Evolutionary conservation across 2,797 vertebrate genomes (phyloP), one percentile per base, ranked within the genome.

Genomic region (Remorina albescens): DNA sequence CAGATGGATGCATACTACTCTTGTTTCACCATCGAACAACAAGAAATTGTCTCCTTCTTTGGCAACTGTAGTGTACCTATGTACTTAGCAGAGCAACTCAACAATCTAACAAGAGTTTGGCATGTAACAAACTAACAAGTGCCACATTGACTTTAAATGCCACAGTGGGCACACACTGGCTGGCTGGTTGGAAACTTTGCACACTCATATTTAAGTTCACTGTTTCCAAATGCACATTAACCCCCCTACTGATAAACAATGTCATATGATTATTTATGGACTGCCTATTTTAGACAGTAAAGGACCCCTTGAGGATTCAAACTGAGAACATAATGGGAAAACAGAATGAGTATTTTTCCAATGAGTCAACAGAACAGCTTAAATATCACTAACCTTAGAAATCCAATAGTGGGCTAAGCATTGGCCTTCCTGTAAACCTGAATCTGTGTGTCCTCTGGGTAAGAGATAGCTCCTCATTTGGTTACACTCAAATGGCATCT

Each of bases 391-490:
- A 16, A 60, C 51, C 25, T 70, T 18, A 32, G 10, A 71, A 83
- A 56, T 36, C 49, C 63, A 51, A 37, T 32, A 56, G 15, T 13
- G 55, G 68, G 55, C 28, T 49, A 66, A 65, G 23, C 16, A 30
- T 18, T 15, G 5, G 18, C 66, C 75, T 87, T 81, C 72, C 64
- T 54, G 46, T n/a, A 62, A 67, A 83, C n/a, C 70, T 18, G 10
- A 53, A 75, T 81, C 44, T 49, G 51, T 32, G 42, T 66, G 53
- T 67, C 67, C 51, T 64, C 37, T 56, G 63, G 32, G 16, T 54
- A 73, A 75, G 64, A 69, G 58, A 78, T 59, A 62, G 71, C 68
- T 79, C 62, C 86, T 82, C n/a, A 85, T 70, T 79, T 80, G 77
- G 83, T 81, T 67, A 46, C 67, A 76, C 74, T 75, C 49, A 59